phyloP scores from a whole-genome alignment of 30 jellyfish, hydroid and myxozoan genomes.

The Hydra vulgaris region DNA sequence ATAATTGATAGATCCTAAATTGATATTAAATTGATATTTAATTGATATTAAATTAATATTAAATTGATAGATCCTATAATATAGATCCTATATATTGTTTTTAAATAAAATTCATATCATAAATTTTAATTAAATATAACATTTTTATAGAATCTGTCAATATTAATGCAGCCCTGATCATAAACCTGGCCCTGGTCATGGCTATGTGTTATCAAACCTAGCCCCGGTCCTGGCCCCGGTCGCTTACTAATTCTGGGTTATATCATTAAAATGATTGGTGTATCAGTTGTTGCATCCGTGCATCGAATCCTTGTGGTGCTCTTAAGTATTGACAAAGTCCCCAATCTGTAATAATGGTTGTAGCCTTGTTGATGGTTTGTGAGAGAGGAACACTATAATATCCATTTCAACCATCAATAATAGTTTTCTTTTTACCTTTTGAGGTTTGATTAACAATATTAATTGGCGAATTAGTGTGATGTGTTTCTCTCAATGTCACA shows the following conservation, averaged over 20 bases:
- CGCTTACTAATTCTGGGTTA: conserved; percentile 14
- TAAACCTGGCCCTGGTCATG: too few relatives aligned
- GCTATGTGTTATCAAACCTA: too few relatives aligned
- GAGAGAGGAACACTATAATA: conserved; percentile 33
- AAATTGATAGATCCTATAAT: too few relatives aligned
- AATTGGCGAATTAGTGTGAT: conserved; percentile 35
- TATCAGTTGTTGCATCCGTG: conserved; percentile 28
- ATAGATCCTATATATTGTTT: too few relatives aligned
- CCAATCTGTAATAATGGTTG: conserved; percentile 28
- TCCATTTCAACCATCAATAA: conserved; percentile 31
- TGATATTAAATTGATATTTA: too few relatives aligned
- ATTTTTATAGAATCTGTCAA: too few relatives aligned
- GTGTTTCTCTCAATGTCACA: conserved; percentile 26
- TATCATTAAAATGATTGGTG: conserved; percentile 23
- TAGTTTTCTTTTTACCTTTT: conserved; percentile 15
- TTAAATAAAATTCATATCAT: too few relatives aligned
- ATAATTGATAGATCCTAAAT: too few relatives aligned
- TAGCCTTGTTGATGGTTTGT: conserved; percentile 12
- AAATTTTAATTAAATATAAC: too few relatives aligned
- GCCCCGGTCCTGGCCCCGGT: too few relatives aligned
- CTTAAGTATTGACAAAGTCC: conserved; percentile 18
- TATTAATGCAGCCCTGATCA: too few relatives aligned
- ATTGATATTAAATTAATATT: too few relatives aligned
- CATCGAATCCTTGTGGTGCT: conserved; percentile 28
- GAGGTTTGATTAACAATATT: conserved; percentile 5